Evolutionary conservation across 2,113 vertebrate genomes (phyloP).

Genomic region (Cariama cristata): DNA sequence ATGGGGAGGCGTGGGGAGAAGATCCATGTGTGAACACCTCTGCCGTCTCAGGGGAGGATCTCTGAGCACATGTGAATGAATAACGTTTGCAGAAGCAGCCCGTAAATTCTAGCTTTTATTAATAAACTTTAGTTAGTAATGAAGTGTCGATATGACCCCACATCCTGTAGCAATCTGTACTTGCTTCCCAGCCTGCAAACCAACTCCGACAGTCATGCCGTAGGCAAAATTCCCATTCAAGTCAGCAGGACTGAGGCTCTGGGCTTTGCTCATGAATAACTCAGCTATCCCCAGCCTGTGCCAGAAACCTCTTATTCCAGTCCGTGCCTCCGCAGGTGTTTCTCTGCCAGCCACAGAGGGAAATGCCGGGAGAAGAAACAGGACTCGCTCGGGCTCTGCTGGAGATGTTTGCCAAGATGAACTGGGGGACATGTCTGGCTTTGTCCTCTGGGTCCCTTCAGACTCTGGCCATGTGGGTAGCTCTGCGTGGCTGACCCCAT

Average conservation of each 20-base stretch:
- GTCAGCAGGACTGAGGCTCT: not conserved
- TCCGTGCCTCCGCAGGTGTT: not conserved
- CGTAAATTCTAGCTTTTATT: not conserved
- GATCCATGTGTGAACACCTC: not conserved
- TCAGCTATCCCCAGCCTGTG: not conserved
- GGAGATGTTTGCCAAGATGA: not conserved
- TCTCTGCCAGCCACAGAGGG: not conserved
- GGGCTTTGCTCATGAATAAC: not conserved
- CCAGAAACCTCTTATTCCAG: not conserved
- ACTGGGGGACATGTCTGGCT: not conserved
- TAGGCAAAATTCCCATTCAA: not conserved
- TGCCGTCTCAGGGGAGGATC: not conserved
- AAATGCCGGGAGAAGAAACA: not conserved
- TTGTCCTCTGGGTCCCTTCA: not conserved
- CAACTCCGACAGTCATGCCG: fast-evolving
- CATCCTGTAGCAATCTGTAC: not conserved
- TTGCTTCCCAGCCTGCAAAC: not conserved
- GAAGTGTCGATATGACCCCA: fast-evolving
- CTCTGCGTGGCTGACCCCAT: not conserved
- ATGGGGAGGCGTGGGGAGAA: not conserved
- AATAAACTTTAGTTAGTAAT: too few relatives aligned
- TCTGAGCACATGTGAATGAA: not conserved
- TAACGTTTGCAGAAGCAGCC: not conserved
- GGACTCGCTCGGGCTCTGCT: not conserved
- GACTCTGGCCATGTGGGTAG: not conserved